A percentile compares a stretch with the other conserved stretches of the same genome.
Evolutionary conservation across 2,888 invertebrate species (phyloP).

Genomic region (Nemoura dubitans): DNA sequence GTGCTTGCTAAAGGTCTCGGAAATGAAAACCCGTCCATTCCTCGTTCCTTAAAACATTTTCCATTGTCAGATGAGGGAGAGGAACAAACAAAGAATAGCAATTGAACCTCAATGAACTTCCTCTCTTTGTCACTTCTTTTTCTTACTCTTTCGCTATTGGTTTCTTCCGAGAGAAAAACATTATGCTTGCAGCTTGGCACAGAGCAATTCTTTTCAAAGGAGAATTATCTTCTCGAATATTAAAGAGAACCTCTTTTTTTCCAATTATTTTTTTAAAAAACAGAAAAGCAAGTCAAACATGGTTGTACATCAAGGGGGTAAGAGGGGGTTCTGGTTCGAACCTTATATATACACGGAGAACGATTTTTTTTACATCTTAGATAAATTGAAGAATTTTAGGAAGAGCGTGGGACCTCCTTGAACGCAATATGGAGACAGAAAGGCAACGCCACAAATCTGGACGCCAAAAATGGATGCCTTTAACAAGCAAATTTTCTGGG

Average conservation of each 20-base stretch:
- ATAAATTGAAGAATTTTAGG: neutral
- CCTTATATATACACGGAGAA: neutral
- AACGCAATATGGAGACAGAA: neutral
- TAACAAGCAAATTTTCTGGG: neutral
- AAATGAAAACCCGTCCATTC: neutral
- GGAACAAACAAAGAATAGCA: conserved; percentile 12
- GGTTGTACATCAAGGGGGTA: neutral
- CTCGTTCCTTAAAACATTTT: conserved; percentile 2
- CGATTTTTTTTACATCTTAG: neutral
- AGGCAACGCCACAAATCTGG: neutral
- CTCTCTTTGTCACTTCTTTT: conserved; percentile 5
- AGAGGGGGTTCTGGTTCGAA: neutral
- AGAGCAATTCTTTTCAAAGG: neutral
- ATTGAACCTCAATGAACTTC: conserved; percentile 12
- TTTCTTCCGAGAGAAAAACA: neutral
- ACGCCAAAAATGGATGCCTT: neutral
- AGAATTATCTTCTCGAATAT: neutral
- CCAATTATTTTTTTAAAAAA: neutral
- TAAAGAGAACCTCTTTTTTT: neutral
- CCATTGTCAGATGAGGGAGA: neutral
- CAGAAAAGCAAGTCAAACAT: neutral
- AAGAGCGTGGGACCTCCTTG: neutral
- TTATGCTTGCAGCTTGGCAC: neutral
- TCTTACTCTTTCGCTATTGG: neutral
- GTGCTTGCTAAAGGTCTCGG: neutral